These are phyloP conservation scores for Drosophila gaucha DNA, from an alignment of 2,888 invertebrate species.

Conservation along the genomic window DNA sequence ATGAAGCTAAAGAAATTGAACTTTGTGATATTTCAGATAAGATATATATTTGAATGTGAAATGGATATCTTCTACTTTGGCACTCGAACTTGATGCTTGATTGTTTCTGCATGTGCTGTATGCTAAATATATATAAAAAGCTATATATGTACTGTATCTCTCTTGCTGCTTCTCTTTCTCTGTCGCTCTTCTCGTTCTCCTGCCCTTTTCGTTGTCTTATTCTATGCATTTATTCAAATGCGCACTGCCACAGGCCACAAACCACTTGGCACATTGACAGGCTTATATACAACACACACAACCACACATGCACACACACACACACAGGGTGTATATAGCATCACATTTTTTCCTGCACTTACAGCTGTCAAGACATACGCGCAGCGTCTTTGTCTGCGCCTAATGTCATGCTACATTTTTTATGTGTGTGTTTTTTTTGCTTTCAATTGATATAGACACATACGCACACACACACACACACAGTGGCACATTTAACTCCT, in stretches of 20 bases:
- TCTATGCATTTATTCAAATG: conserved; percentile 46
- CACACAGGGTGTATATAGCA: not conserved
- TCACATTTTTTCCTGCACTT: conserved; percentile 9
- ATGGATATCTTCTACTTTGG: no score
- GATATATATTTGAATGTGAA: no score
- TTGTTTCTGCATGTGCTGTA: no score
- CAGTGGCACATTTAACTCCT: conserved; percentile 35
- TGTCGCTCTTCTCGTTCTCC: not conserved
- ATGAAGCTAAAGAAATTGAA: no score
- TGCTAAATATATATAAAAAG: no score
- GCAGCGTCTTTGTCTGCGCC: conserved; percentile 53
- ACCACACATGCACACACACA: not conserved
- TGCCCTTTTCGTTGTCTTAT: conserved; percentile 13
- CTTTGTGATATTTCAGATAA: no score
- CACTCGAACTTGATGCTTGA: no score
- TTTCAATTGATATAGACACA: conserved; percentile 38
- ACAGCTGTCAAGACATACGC: conserved; percentile 42
- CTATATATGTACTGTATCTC: no score
- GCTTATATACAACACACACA: conserved; percentile 25
- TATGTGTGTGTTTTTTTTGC: not conserved
- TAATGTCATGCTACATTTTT: conserved; percentile 55
- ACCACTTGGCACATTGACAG: conserved; percentile 47
- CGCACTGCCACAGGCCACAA: conserved; percentile 39
- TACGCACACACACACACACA: conserved; percentile 10
- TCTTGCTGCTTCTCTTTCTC: not conserved